Base-by-base conservation (phyloP, 2,797 vertebrate genomes). In the Aldrovandia affinis region DNA sequence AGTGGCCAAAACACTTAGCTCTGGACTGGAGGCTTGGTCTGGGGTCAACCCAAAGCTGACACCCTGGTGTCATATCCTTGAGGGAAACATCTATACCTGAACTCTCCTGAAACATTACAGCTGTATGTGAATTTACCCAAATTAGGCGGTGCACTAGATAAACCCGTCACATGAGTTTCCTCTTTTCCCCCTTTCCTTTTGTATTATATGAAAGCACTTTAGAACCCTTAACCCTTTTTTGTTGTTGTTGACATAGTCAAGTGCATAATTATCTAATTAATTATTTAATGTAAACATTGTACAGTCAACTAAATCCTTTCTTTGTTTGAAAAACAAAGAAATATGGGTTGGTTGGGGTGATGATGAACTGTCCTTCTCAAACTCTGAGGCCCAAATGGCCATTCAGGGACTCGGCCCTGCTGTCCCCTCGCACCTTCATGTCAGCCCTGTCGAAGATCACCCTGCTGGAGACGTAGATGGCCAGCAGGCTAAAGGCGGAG, bases 401-500 rank as follows among this genome's bases (percentile, higher is more conserved):
- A 8, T 77, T 47, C 22, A 7, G 5, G 18, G 33, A 1, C 68
- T 39, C 4, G 0, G 63, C 28, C 30, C 12, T 9, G 7, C 63
- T 20, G 20, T 12, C 9, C 52, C 54, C 89, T 81, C 79, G 90
- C 81, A 86, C 94, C 10, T 90, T 91, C 92, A 97, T 92, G 89
- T 98, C 96, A 0, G 87, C 89, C 85, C 92, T 94, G 78, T 96
- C 95, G 88, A 96, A 97, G 77, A 96, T 90, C 0, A 97, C 94
- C 88, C 92, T 93, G 80, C 93, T 95, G 7, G 96, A 95, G 78
- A 96, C 96, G 86, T 95, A 95, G 85, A 97, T 92, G 80, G 96
- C 96, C 0, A 97, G 91, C 7, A 97, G 83, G 2, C 96, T 96
- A 36, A 97, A 90, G 28, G 83, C 92, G 0, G 94, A 94, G 0